Conservation (phyloP, 2,888 invertebrate species). For the Branchipolynoe longqiensis region DNA sequence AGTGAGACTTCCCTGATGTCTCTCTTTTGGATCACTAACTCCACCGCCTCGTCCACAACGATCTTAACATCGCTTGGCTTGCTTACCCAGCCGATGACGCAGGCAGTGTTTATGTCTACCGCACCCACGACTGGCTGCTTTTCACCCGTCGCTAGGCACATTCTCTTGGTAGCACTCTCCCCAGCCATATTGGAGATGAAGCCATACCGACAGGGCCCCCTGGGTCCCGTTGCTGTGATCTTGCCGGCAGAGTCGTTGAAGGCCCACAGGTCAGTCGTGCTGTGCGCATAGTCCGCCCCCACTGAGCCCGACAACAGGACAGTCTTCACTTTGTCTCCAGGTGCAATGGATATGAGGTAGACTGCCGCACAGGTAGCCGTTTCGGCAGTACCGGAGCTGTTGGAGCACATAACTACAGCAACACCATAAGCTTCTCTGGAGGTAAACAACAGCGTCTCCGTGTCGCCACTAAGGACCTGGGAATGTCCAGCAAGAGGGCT, state of each 20-base stretch:
- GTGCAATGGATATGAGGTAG: constrained; percentile 66
- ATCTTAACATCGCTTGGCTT: constrained; percentile 67
- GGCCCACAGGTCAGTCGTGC: constrained; percentile 69
- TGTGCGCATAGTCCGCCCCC: constrained; percentile 65
- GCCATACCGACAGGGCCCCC: constrained; percentile 72
- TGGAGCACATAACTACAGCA: constrained; percentile 72
- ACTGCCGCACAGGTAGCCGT: constrained; percentile 69
- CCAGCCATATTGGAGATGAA: constrained; percentile 68
- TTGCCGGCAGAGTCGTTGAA: constrained; percentile 66
- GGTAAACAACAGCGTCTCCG: constrained; percentile 59
- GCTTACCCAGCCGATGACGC: constrained; percentile 68
- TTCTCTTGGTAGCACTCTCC: background rate
- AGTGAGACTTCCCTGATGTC: constrained; percentile 63
- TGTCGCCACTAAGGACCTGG: constrained; percentile 68
- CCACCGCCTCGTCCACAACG: constrained; percentile 66
- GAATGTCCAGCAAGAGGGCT: constrained; percentile 17
- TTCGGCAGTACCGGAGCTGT: constrained; percentile 69
- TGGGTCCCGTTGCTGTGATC: constrained; percentile 69
- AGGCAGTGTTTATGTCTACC: constrained; percentile 63
- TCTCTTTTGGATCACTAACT: constrained; percentile 61
- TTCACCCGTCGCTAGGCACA: constrained; percentile 69
- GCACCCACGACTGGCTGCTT: constrained; percentile 53
- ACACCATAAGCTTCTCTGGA: no score
- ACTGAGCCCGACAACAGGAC: constrained; percentile 63
- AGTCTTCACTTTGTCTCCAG: constrained; percentile 58